A percentile compares a stretch with the other conserved stretches of the same genome.
Evolutionary conservation across 2,888 invertebrate species (phyloP).

Genomic region (Hipparchia sbordonii): DNA sequence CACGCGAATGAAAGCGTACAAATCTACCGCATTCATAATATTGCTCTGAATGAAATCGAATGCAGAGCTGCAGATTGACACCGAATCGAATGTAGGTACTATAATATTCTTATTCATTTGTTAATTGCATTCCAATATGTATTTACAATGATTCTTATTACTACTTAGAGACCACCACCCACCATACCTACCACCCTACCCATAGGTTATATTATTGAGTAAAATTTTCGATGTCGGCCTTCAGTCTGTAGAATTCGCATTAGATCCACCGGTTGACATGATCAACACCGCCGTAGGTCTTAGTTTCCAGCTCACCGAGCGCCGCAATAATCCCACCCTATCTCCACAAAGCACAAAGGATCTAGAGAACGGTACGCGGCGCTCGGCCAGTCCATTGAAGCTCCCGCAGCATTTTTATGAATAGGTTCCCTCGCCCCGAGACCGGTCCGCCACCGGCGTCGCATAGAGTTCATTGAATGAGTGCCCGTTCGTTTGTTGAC

Average conservation of each 20-base stretch:
- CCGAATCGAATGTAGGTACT: no score
- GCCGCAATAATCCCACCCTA: background rate
- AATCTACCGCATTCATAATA: slow-evolving; percentile 8
- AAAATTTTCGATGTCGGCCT: no score
- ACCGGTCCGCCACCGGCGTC: slow-evolving; percentile 75
- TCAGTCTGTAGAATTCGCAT: no score
- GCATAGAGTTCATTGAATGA: slow-evolving; percentile 80
- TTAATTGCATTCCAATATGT: no score
- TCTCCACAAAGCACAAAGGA: slow-evolving; percentile 37
- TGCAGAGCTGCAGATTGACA: background rate
- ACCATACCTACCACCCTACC: no score
- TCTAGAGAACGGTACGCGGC: slow-evolving; percentile 53
- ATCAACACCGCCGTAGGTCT: no score
- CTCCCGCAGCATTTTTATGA: slow-evolving; percentile 78
- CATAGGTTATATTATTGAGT: no score
- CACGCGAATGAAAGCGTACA: slow-evolving; percentile 32
- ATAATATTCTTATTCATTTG: no score
- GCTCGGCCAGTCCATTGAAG: slow-evolving; percentile 64
- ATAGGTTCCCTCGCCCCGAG: slow-evolving; percentile 62
- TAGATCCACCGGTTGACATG: no score
- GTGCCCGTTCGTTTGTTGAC: slow-evolving; percentile 80
- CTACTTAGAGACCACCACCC: no score
- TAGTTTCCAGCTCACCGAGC: no score
- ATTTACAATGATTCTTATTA: no score
- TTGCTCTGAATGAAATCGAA: slow-evolving; percentile 36